Conservation (phyloP, 1,140 invertebrate genomes). For the Mizuhopecten yessoensis region DNA sequence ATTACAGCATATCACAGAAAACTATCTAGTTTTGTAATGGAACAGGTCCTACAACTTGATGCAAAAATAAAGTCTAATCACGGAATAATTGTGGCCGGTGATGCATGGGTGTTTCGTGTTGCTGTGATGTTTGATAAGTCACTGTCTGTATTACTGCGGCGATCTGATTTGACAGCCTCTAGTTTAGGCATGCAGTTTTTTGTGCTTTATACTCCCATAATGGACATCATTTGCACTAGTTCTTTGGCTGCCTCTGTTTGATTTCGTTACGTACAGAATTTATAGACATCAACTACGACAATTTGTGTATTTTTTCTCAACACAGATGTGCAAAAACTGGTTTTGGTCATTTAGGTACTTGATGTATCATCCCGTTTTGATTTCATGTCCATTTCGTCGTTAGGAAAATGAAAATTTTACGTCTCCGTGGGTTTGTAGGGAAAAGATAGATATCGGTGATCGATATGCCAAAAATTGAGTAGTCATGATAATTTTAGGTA, state of each 20-base stretch:
- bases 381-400: background rate
- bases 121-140: constrained; percentile 38
- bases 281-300: background rate
- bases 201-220: background rate
- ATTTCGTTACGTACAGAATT: background rate
- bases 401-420: constrained; percentile 9
- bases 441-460: background rate
- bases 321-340: background rate
- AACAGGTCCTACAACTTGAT: background rate
- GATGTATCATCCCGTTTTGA: background rate
- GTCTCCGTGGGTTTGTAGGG: background rate
- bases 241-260: background rate
- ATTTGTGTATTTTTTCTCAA: background rate
- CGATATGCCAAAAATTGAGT: constrained; percentile 25
- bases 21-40: background rate
- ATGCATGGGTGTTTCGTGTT: background rate
- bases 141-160: background rate
- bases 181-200: background rate
- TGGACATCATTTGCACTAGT: constrained; percentile 31
- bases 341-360: constrained; percentile 26
- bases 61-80: background rate
- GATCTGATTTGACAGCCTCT: background rate
- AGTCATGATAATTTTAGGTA: background rate
- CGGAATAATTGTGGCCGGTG: background rate
- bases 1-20: constrained; percentile 7